Conservation (phyloP, 1,140 invertebrate genomes). For the Drosophila mauritiana region DNA sequence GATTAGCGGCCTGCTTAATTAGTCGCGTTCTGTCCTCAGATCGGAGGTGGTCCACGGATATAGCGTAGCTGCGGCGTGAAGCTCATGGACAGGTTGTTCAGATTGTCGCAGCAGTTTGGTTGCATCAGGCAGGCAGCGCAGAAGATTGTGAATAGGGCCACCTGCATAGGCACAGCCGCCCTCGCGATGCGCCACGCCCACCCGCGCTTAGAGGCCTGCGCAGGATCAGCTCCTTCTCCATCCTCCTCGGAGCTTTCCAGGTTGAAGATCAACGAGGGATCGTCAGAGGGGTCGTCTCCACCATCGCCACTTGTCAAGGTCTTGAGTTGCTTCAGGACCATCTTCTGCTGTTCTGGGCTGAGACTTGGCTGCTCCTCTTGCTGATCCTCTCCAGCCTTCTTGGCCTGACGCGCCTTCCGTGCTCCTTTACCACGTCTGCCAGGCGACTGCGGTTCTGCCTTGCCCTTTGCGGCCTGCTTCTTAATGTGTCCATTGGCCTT, state of each 20-base stretch:
- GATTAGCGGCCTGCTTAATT: conserved; percentile 21
- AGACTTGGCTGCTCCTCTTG: not conserved
- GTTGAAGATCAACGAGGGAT: conserved; percentile 75
- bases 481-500: conserved; percentile 36
- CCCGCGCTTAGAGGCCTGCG: conserved; percentile 78
- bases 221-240: conserved; percentile 84
- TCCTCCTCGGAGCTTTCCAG: conserved; percentile 53
- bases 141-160: conserved; percentile 92
- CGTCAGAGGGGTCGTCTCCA: conserved; percentile 76
- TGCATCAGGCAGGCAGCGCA: conserved; percentile 93
- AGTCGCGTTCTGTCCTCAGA: conserved; percentile 86
- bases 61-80: conserved; percentile 94
- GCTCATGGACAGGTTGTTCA: conserved; percentile 93
- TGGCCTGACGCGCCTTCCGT: conserved; percentile 41
- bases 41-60: conserved; percentile 93
- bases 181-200: conserved; percentile 91
- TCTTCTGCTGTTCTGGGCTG: conserved; percentile 34
- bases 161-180: conserved; percentile 91
- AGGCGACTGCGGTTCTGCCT: conserved; percentile 26
- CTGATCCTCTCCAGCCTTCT: conserved; percentile 6
- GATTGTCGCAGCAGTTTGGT: conserved; percentile 92
- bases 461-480: conserved; percentile 33
- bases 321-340: conserved; percentile 33
- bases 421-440: conserved; percentile 48
- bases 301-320: conserved; percentile 37